Evolutionary conservation across 2,888 invertebrate species (phyloP).

Genomic region (Thyatira batis): DNA sequence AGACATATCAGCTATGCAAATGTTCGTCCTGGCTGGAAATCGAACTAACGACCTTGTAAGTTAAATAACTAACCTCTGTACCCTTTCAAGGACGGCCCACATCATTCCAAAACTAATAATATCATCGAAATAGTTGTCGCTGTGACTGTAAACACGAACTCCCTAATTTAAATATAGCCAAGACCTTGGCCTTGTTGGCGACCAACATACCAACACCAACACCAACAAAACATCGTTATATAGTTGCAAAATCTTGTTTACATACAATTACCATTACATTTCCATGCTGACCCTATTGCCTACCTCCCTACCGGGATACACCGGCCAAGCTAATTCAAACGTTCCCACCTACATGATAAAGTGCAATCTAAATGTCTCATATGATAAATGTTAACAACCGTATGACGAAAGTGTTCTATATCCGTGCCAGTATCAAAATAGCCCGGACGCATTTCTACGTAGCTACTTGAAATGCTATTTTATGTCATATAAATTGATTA

Average conservation of each 20-base stretch:
- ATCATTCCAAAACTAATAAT: no score
- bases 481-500: slow-evolving; percentile 7
- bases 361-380: not conserved
- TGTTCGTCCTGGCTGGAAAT: no score
- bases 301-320: not conserved
- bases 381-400: not conserved
- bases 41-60: no score
- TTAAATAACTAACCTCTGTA: no score
- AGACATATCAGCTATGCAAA: no score
- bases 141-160: no score
- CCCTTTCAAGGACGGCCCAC: no score
- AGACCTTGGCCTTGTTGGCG: not conserved
- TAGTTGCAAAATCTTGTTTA: not conserved
- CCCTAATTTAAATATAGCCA: no score
- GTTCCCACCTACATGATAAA: not conserved
- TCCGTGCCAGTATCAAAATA: slow-evolving; percentile 31
- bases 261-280: not conserved
- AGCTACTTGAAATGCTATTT: slow-evolving; percentile 27
- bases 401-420: slow-evolving; percentile 6
- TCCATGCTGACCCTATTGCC: not conserved
- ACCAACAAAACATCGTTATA: not conserved
- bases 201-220: not conserved
- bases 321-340: not conserved
- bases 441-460: slow-evolving; percentile 34
- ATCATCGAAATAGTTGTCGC: no score